Evolutionary conservation across 2,888 invertebrate species (phyloP).

Genomic region (Pollenia labialis): DNA sequence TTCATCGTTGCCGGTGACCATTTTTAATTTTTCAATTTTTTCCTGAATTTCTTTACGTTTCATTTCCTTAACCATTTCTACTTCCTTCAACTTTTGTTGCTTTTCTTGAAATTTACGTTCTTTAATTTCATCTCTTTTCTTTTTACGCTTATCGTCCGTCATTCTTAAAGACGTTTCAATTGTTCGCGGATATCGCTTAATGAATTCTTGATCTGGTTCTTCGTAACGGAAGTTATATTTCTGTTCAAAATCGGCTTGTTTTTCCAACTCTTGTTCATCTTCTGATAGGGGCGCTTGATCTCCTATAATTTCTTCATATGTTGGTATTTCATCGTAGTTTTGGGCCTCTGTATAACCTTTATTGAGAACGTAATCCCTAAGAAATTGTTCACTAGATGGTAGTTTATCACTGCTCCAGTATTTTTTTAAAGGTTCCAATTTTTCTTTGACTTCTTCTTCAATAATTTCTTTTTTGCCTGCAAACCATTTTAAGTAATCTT

Average conservation of each 20-base stretch:
- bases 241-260: constrained; percentile 95
- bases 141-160: constrained; percentile 91
- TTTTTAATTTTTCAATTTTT: constrained; percentile 93
- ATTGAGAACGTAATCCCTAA: constrained; percentile 96
- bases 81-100: constrained; percentile 91
- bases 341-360: constrained; percentile 86
- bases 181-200: constrained; percentile 96
- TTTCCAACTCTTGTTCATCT: constrained; percentile 91
- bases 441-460: constrained; percentile 86
- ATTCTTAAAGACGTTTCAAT: constrained; percentile 92
- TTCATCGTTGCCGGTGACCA: constrained; percentile 93
- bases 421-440: constrained; percentile 90
- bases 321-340: constrained; percentile 85
- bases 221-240: constrained; percentile 98
- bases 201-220: constrained; percentile 96
- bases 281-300: constrained; percentile 87
- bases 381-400: constrained; percentile 93
- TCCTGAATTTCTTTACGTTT: constrained; percentile 95
- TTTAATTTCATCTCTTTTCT: constrained; percentile 90
- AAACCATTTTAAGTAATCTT: constrained; percentile 91
- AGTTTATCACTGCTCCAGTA: constrained; percentile 94
- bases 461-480: constrained; percentile 89
- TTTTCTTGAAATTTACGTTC: constrained; percentile 92
- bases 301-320: constrained; percentile 88
- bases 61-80: constrained; percentile 93